Evolutionary conservation across 2,113 vertebrate genomes (phyloP), one percentile per base, ranked within the genome.

Genomic region (Poecilia latipinna): DNA sequence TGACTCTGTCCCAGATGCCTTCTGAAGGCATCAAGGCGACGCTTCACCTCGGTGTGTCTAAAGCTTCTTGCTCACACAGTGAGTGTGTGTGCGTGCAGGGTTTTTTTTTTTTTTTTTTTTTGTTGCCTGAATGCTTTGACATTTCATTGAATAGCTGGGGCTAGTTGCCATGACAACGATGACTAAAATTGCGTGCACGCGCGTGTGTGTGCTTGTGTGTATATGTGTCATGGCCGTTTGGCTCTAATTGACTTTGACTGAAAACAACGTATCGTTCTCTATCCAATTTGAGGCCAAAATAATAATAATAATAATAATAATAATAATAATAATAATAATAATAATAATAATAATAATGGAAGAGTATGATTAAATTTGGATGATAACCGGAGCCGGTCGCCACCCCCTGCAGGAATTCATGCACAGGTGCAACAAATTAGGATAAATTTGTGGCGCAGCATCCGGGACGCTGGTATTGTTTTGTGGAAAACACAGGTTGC

Each of bases 131-230:
- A 84, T 85, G 87, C 84, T 67, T 87, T 91, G 89, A 90, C 89
- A 92, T 90, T 90, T 90, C 74, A 86, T 88, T 93, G 86, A 92
- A 90, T 84, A 77, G 90, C 88, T 71, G 86, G 10, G 13, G 69
- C 77, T 76, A 81, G 91, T 93, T 92, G 86, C 88, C 88, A 90
- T 92, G 88, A 86, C 92, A 75, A 91, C 90, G 8, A 69, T 32
- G 77, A 78, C 80, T 83, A 73, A 87, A 86, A 75, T 63, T 2
- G 71, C 77, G 80, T 65, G 26, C 24, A 4, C 17, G 22, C 51
- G 79, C 68, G 71, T 35, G 75, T 48, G 19, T 24, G n/a, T 62
- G 79, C 65, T 68, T 8, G 17, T 15, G 22, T 42, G 75, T 57
- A 6, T 83, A 10, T 11, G 35, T 12, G 35, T 37, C 66, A 61